Conservation (phyloP, 2,113 vertebrate genomes). For the Cavia porcellus region DNA sequence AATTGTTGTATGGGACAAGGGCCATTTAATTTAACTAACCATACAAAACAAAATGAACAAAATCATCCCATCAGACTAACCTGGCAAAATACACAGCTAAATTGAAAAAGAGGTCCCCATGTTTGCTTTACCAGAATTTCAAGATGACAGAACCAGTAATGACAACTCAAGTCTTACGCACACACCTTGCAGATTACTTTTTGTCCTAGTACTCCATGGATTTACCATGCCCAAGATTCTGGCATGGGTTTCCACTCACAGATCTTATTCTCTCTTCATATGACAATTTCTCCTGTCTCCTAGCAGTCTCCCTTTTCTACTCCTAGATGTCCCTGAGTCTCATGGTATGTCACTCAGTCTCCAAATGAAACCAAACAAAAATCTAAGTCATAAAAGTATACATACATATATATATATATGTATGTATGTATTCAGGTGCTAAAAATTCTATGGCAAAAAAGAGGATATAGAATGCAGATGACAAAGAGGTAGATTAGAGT, state of each 20-base stretch:
- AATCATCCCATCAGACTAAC: neutral
- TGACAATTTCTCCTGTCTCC: neutral
- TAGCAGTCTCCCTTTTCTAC: neutral
- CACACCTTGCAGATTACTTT: neutral
- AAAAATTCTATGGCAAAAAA: neutral
- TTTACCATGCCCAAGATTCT: neutral
- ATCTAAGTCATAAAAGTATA: neutral
- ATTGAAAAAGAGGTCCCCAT: neutral
- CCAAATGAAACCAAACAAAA: neutral
- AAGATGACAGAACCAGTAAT: neutral
- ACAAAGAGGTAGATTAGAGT: neutral
- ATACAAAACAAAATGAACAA: neutral
- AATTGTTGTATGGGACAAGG: neutral
- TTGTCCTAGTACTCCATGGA: too few species aligned
- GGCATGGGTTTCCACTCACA: neutral
- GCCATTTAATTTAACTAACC: neutral
- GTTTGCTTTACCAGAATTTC: neutral
- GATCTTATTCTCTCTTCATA: neutral
- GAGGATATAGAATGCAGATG: neutral
- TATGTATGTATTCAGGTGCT: neutral
- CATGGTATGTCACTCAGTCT: neutral
- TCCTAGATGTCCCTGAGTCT: neutral
- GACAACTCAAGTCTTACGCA: neutral
- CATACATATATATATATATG: neutral
- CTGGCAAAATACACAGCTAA: neutral